Percentiles rank a stretch among this genome's conserved stretches.
phyloP scores from a whole-genome alignment of 2,113 vertebrate genomes.

The Pseudolaguvia tuberculata region DNA sequence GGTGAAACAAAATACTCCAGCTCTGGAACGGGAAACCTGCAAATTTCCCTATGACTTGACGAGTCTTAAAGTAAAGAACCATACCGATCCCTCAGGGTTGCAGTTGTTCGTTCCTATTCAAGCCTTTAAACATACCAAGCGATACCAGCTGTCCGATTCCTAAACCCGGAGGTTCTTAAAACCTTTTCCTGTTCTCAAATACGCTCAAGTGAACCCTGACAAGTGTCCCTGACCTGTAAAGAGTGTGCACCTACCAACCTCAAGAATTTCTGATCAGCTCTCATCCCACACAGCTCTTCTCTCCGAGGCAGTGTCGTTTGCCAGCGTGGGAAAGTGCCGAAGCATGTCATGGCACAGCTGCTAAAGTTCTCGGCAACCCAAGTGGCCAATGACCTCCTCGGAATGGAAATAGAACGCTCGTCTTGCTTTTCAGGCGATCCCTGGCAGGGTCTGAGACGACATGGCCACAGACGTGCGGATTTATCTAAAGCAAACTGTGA shows the following conservation, averaged over 20 bases:
- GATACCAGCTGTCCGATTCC: constrained; percentile 34
- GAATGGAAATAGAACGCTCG: constrained; percentile 20
- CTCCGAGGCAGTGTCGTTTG: not conserved
- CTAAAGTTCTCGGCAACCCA: not conserved
- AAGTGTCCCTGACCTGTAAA: constrained; percentile 29
- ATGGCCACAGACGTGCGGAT: constrained; percentile 18
- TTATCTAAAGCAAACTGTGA: constrained; percentile 39
- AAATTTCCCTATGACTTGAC: not conserved
- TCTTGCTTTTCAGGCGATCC: constrained; percentile 5
- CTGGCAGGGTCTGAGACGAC: constrained; percentile 9
- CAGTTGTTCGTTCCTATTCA: not conserved
- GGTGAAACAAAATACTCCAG: not conserved
- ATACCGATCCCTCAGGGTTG: not conserved
- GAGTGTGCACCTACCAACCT: constrained; percentile 38
- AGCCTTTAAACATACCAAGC: constrained; percentile 15
- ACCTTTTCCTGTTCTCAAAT: constrained; percentile 25
- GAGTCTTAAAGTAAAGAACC: not conserved
- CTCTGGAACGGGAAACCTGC: not conserved
- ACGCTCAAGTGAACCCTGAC: constrained; percentile 8
- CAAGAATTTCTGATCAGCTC: constrained; percentile 7
- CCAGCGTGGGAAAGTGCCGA: constrained; percentile 30
- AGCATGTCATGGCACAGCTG: constrained; percentile 41
- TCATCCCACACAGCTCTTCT: constrained; percentile 10
- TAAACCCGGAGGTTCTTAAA: not conserved
- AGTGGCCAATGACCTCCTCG: constrained; percentile 16